phyloP scores from a whole-genome alignment of 2,888 invertebrate genomes.

The Tinea trinotella region DNA sequence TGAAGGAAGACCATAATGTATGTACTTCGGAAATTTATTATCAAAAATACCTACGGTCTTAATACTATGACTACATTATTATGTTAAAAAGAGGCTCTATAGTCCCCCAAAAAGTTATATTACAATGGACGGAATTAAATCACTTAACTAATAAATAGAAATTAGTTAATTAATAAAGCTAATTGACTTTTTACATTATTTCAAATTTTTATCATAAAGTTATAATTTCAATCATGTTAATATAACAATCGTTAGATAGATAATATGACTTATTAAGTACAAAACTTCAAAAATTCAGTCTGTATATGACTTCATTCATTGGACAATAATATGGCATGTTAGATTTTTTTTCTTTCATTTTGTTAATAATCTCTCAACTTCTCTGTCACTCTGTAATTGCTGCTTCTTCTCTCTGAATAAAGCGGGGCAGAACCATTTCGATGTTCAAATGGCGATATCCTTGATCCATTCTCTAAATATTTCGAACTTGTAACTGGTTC shows the following conservation, averaged over 20 bases:
- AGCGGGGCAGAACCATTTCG: conserved; percentile 45
- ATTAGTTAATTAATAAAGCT: conserved; percentile 56
- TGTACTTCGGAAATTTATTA: background rate
- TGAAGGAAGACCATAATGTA: background rate
- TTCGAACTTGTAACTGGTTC: conserved; percentile 61
- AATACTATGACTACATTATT: background rate
- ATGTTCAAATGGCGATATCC: conserved; percentile 47
- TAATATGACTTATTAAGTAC: conserved; percentile 39
- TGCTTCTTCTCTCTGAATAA: conserved; percentile 56
- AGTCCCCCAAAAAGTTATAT: conserved; percentile 19
- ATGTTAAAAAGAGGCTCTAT: background rate
- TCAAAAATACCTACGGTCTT: background rate
- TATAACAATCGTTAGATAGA: conserved; percentile 35
- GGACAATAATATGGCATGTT: conserved; percentile 48
- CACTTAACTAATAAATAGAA: conserved; percentile 36
- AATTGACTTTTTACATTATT: conserved; percentile 59
- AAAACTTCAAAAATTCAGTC: conserved; percentile 54
- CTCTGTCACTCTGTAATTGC: conserved; percentile 60
- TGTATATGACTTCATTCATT: conserved; percentile 47
- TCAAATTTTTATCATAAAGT: background rate
- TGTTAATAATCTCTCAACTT: conserved; percentile 62
- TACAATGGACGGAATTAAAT: conserved; percentile 48
- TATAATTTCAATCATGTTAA: conserved; percentile 6
- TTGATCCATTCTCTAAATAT: conserved; percentile 68
- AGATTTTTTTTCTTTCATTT: conserved; percentile 25